Evolutionary conservation across 2,888 invertebrate species (phyloP), one percentile per base, ranked within the genome.

Genomic region (Cheilosia scutellata): DNA sequence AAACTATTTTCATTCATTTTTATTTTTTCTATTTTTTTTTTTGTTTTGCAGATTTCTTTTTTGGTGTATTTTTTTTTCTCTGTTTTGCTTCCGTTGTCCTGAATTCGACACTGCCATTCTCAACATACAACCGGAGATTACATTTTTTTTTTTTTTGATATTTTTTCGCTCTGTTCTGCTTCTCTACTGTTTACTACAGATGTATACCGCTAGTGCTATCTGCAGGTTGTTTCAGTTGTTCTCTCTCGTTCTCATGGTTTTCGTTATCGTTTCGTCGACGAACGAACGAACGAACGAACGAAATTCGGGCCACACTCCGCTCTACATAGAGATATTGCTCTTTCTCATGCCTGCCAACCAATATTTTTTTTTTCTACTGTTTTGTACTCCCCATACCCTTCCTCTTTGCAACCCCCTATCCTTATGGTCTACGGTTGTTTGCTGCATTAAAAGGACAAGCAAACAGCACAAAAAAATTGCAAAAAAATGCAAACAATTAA

Each of bases 61-160:
- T 49, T 47, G 11, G 57, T 40, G 27, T 55, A 47, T 76, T 82
- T 53, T 58, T 42, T 82, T 77, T 65, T 31, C 37, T 86, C 76
- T 86, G 82, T 86, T 86, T 86, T 86, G 86, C 82, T 86, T 86
- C 86, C 86, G 86, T 86, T 86, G 86, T 86, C 86, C 86, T 86
- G 86, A 86, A 86, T 86, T 86, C 76, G 86, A 86, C 86, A 86
- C 82, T 86, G 82, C 86, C 82, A 77, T 86, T 86, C 76, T 76
- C 76, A 77, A 82, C 86, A 86, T 82, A 86, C 86, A 86, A 77
- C 86, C 86, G 86, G 86, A 86, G 86, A 86, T 86, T 86, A 86
- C 86, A 82, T 62, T 82, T 80, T 55, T 71, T 60, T 42, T 20
- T 70, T 76, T 47, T 49, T 51, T 4, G 7, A 9, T 9, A 58